Conservation (phyloP, 2,888 invertebrate genomes). For the Aphidoletes aphidimyza region DNA sequence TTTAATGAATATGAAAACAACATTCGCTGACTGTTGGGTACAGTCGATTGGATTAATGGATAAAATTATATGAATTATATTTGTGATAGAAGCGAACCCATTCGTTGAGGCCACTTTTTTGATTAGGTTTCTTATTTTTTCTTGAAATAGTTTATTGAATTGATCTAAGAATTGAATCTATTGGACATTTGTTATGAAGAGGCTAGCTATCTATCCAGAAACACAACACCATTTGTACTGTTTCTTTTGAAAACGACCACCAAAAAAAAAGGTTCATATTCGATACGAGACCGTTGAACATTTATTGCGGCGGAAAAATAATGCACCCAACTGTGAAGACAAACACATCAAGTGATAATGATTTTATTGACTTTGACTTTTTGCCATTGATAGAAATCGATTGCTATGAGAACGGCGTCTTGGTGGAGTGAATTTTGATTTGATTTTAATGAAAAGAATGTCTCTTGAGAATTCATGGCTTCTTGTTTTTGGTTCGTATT, state of each 20-base stretch:
- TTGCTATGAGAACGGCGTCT: neutral
- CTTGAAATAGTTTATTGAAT: too few species aligned
- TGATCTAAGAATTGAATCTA: too few species aligned
- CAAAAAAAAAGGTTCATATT: too few species aligned
- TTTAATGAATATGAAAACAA: constrained; percentile 27
- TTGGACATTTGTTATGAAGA: too few species aligned
- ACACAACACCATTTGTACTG: too few species aligned
- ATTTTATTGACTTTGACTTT: constrained; percentile 13
- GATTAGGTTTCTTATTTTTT: too few species aligned
- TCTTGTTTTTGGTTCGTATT: neutral
- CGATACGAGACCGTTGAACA: neutral
- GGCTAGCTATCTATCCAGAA: too few species aligned
- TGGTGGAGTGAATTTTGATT: constrained; percentile 45
- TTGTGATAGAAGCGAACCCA: neutral
- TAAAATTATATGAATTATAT: constrained; percentile 16
- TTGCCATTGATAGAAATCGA: neutral
- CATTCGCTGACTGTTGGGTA: neutral
- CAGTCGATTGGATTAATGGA: neutral
- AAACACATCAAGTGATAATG: constrained; percentile 40
- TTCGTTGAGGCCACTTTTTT: too few species aligned
- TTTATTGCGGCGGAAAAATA: too few species aligned
- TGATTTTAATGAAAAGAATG: constrained; percentile 49
- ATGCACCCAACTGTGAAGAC: neutral
- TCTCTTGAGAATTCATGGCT: constrained; percentile 34
- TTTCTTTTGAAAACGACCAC: too few species aligned